Percentiles rank a stretch among this genome's conserved stretches.
These are phyloP conservation scores for Belonocnema kinseyi DNA, from an alignment of 1,140 invertebrate species.

Conservation along the genomic window DNA sequence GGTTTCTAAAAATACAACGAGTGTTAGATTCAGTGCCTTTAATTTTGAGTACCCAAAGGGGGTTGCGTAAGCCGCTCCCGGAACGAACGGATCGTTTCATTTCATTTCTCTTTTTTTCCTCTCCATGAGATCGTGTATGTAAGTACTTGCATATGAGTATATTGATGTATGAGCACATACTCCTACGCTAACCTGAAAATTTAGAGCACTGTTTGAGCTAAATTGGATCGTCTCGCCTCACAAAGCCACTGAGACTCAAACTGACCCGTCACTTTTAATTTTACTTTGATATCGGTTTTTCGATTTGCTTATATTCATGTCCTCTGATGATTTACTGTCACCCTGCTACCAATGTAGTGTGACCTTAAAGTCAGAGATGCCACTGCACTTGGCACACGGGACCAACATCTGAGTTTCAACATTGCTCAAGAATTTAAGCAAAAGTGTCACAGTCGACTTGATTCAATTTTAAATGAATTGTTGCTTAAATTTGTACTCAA, in stretches of 20 bases:
- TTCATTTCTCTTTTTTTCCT: conserved; percentile 27
- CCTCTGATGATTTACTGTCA: neutral
- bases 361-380: too few relatives aligned
- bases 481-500: too few relatives aligned
- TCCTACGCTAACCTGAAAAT: conserved; percentile 44
- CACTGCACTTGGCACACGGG: too few relatives aligned
- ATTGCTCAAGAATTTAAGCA: too few relatives aligned
- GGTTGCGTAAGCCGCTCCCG: conserved; percentile 57
- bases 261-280: conserved; percentile 6
- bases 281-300: neutral
- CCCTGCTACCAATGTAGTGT: too few relatives aligned
- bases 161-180: conserved; percentile 43
- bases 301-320: neutral
- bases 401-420: too few relatives aligned
- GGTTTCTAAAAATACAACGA: conserved; percentile 68
- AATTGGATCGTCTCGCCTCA: conserved; percentile 37
- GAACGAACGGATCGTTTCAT: conserved; percentile 35
- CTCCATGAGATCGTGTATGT: conserved; percentile 4
- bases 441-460: too few relatives aligned
- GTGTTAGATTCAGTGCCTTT: conserved; percentile 64
- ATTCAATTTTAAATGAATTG: too few relatives aligned
- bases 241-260: conserved; percentile 3
- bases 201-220: conserved; percentile 43
- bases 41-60: conserved; percentile 57
- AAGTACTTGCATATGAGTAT: conserved; percentile 8